Evolutionary conservation across 2,113 vertebrate species (phyloP).

Genomic region (Terrapene triunguis): DNA sequence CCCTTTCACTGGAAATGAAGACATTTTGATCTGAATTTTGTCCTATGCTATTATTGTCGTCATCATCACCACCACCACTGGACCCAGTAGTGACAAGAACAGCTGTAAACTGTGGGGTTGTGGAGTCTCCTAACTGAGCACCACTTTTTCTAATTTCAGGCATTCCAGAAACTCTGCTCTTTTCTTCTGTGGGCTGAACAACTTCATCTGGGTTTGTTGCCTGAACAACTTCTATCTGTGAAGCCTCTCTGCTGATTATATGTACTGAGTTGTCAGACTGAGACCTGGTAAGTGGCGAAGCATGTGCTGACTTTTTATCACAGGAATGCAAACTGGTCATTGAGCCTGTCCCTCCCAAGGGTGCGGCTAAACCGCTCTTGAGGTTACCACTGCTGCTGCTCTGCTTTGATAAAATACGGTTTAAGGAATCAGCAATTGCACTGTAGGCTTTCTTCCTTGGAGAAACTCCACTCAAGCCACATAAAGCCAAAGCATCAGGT

Average conservation of each 20-base stretch:
- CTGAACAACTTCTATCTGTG: background rate
- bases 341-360: constrained; percentile 29
- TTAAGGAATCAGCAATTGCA: constrained; percentile 32
- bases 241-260: constrained; percentile 16
- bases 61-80: background rate
- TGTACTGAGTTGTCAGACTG: constrained; percentile 74
- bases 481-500: constrained; percentile 67
- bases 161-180: background rate
- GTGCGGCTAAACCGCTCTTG: background rate
- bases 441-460: constrained; percentile 71
- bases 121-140: background rate
- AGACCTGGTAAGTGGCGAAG: constrained; percentile 68
- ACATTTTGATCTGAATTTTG: background rate
- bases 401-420: constrained; percentile 43
- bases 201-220: background rate
- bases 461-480: constrained; percentile 57
- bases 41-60: background rate
- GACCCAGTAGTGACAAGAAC: background rate
- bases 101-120: background rate
- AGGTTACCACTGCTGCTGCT: background rate
- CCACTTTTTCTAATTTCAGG: background rate
- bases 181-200: background rate
- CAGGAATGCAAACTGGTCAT: constrained; percentile 39
- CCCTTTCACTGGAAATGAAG: background rate
- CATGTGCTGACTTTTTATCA: constrained; percentile 19